Percentiles rank a stretch among this genome's conserved stretches.
These are phyloP conservation scores for Ptychobarbus kaznakovi DNA, from an alignment of 2,797 vertebrate species.

Conservation along the genomic window DNA sequence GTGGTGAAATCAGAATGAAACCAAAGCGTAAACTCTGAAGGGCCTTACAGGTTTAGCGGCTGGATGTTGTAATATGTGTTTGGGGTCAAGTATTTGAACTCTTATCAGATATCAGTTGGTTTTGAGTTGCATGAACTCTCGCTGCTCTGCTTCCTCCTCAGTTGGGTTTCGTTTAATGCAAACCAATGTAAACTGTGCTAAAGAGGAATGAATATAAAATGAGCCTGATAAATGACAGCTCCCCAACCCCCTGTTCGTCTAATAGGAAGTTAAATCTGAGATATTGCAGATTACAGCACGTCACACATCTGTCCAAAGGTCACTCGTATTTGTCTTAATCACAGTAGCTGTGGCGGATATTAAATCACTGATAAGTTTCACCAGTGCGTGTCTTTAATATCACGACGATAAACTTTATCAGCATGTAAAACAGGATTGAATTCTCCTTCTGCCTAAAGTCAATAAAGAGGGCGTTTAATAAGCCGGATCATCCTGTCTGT, in stretches of 20 bases:
- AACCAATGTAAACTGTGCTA: slow-evolving; percentile 58
- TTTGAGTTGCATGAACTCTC: background rate
- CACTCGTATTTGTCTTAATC: slow-evolving; percentile 62
- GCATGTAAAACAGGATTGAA: slow-evolving; percentile 18
- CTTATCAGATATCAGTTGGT: slow-evolving; percentile 18
- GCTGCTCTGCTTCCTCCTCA: slow-evolving; percentile 47
- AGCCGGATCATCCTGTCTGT: background rate
- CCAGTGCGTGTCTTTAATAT: slow-evolving; percentile 31
- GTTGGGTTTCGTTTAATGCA: slow-evolving; percentile 48
- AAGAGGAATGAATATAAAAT: slow-evolving; percentile 48
- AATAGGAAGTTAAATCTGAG: slow-evolving; percentile 14
- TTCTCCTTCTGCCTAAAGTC: slow-evolving; percentile 1
- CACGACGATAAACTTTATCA: slow-evolving; percentile 30
- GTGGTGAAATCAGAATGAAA: background rate
- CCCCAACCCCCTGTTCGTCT: background rate
- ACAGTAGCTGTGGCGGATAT: slow-evolving; percentile 55
- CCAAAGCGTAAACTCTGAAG: background rate
- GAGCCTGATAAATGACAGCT: slow-evolving; percentile 59
- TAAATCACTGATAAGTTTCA: slow-evolving; percentile 44
- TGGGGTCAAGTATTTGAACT: background rate
- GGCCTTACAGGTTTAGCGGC: background rate
- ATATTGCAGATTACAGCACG: slow-evolving; percentile 32
- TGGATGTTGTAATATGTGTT: background rate
- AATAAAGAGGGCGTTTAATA: slow-evolving; percentile 22
- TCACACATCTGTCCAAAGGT: slow-evolving; percentile 64